A percentile compares a stretch with the other conserved stretches of the same genome.
Conservation (phyloP, 2,888 invertebrate genomes). For the Xanthorhoe spadicearia region DNA sequence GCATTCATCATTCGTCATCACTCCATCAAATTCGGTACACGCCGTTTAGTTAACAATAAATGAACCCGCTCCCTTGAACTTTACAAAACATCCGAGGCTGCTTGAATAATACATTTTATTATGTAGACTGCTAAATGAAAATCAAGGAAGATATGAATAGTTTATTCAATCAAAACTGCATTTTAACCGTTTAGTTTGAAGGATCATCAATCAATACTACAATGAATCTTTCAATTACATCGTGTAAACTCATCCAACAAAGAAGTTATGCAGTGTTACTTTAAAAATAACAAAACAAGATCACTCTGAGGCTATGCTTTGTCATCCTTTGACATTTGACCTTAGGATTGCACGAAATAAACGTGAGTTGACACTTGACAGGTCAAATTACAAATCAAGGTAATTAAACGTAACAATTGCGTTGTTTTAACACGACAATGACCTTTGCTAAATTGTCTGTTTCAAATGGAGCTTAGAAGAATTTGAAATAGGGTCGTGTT, state of each 20-base stretch:
- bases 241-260: conserved; percentile 13
- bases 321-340: conserved; percentile 44
- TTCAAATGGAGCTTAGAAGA: conserved; percentile 21
- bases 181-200: conserved; percentile 39
- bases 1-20: conserved; percentile 45
- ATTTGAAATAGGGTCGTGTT: conserved; percentile 23
- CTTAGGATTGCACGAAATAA: conserved; percentile 51
- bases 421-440: conserved; percentile 56
- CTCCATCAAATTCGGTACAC: conserved; percentile 27
- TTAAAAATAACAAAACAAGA: conserved; percentile 18
- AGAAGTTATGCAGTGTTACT: not conserved
- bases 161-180: conserved; percentile 42
- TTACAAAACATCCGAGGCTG: conserved; percentile 62
- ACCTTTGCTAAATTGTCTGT: conserved; percentile 52
- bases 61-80: conserved; percentile 69
- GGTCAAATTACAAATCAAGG: conserved; percentile 57
- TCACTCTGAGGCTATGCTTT: conserved; percentile 29
- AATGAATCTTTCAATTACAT: conserved; percentile 23
- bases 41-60: conserved; percentile 66
- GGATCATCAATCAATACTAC: conserved; percentile 24
- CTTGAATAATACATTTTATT: conserved; percentile 58
- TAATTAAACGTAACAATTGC: conserved; percentile 65
- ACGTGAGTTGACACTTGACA: conserved; percentile 56
- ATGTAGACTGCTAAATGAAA: conserved; percentile 54
- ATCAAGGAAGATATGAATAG: conserved; percentile 56